Evolutionary conservation across 2,797 vertebrate genomes (phyloP).

Genomic region (Semotilus atromaculatus): DNA sequence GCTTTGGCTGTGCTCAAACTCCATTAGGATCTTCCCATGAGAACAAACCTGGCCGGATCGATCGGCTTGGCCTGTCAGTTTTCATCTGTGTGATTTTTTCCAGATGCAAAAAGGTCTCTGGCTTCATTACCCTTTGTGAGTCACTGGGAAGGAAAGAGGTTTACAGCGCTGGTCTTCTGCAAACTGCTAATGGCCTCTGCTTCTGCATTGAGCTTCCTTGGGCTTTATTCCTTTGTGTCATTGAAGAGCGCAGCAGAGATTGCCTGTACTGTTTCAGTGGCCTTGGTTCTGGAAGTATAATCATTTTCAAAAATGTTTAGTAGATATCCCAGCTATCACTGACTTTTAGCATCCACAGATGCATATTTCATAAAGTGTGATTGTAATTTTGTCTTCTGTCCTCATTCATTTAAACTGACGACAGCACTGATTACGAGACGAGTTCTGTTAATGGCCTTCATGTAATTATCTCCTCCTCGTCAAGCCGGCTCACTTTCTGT

Average conservation of each 20-base stretch:
- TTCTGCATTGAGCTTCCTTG: neutral
- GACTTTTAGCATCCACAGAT: neutral
- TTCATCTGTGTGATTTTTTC: conserved; percentile 56
- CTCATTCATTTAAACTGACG: conserved; percentile 7
- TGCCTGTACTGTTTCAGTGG: neutral
- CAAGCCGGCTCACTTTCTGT: neutral
- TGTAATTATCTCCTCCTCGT: conserved; percentile 35
- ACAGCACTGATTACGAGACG: neutral
- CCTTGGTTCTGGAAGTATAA: neutral
- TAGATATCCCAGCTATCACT: neutral
- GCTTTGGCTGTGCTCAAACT: conserved; percentile 44
- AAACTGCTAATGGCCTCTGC: neutral
- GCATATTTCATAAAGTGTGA: neutral
- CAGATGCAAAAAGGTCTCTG: conserved; percentile 53
- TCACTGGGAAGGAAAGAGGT: conserved; percentile 28
- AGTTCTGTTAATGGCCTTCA: conserved; percentile 26
- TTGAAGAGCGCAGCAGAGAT: neutral
- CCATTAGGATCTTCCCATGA: conserved; percentile 56
- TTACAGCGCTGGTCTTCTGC: conserved; percentile 6
- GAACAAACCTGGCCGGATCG: conserved; percentile 55
- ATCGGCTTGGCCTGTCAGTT: conserved; percentile 60
- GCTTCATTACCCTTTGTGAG: conserved; percentile 49
- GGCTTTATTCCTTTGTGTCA: neutral
- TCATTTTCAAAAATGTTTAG: neutral
- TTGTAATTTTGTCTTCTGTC: conserved; percentile 1